A percentile compares a stretch with the other conserved stretches of the same genome.
phyloP scores from a whole-genome alignment of 2,888 invertebrate species.

The Suillia variegata region DNA sequence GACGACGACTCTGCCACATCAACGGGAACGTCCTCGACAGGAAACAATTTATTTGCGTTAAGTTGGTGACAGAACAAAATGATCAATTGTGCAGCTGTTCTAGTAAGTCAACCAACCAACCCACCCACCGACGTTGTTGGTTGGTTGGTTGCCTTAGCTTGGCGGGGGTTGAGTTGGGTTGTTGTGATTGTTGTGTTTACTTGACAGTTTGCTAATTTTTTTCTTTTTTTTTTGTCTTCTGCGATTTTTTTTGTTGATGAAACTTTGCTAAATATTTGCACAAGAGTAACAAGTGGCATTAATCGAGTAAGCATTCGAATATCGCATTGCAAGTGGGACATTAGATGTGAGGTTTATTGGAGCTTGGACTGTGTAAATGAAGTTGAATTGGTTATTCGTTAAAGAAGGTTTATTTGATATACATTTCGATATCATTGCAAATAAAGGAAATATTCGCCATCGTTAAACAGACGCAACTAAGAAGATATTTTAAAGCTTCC shows the following conservation, averaged over 20 bases:
- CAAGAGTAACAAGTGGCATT: conserved; percentile 24
- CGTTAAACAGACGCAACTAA: too few species aligned
- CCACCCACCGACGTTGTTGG: not conserved
- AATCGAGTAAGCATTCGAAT: too few species aligned
- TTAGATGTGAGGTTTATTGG: too few species aligned
- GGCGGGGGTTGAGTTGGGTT: not conserved
- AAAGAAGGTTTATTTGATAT: too few species aligned
- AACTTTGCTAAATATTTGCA: conserved; percentile 28
- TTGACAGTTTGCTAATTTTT: conserved; percentile 2
- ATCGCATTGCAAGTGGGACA: too few species aligned
- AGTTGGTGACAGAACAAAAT: conserved; percentile 8
- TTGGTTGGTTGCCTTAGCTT: not conserved
- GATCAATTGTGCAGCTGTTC: conserved; percentile 12
- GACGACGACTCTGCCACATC: not conserved
- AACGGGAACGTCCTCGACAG: too few species aligned
- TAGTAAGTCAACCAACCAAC: too few species aligned
- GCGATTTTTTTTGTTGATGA: conserved; percentile 16
- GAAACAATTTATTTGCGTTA: conserved; percentile 2
- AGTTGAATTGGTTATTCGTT: too few species aligned
- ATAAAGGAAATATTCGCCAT: too few species aligned
- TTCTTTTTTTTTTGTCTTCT: not conserved
- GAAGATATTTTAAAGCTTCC: too few species aligned
- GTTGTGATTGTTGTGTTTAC: not conserved
- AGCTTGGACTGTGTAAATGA: too few species aligned
- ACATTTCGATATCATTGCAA: too few species aligned